Base-by-base conservation (phyloP, 2,113 vertebrate species). In the Brachypteracias leptosomus region DNA sequence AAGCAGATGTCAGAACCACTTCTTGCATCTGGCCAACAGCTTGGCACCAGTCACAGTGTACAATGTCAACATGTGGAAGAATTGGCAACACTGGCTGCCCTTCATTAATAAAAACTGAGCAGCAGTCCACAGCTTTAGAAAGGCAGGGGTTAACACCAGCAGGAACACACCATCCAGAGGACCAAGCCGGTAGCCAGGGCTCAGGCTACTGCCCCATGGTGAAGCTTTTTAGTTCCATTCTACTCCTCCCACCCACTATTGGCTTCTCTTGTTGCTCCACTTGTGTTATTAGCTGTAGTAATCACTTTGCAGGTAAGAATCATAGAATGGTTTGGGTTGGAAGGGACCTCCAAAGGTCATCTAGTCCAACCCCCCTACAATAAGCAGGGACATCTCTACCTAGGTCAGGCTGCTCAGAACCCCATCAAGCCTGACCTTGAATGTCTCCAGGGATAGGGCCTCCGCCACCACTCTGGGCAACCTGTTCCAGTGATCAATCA, bases 31-130 rank as follows among this genome's bases (percentile, higher is more conserved):
- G 21, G 61, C 55, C 70, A 73, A 42, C 61, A 36, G 61, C 47
- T 57, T 20, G 40, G 73, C 61, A 51, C 2, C 1, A 21, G n/a
- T 52, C 52, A 33, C 1, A 0, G 24, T 7, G 40, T 54, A 6
- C 7, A 66, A 46, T 0, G 12, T 33, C 65, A 24, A 14, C 22
- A 5, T 3, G 7, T 3, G 0, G 31, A 21, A 72, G 80, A 92
- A 77, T 1, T 52, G 35, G 42, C 57, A 87, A 8, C n/a, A 31
- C 28, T 29, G 31, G n/a, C 1, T 7, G 57, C n/a, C 85, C 17
- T 51, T 65, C n/a, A 57, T 16, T 8, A 74, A 51, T 6, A 52
- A 44, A 46, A 77, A 51, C 15, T 35, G 68, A 49, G 51, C 54
- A 77, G 54, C 28, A 71, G 73, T 21, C 16, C 3, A 5, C 19